These are phyloP conservation scores for Apodemus speciosus DNA, from an alignment of 2,113 vertebrate species.

Conservation along the genomic window DNA sequence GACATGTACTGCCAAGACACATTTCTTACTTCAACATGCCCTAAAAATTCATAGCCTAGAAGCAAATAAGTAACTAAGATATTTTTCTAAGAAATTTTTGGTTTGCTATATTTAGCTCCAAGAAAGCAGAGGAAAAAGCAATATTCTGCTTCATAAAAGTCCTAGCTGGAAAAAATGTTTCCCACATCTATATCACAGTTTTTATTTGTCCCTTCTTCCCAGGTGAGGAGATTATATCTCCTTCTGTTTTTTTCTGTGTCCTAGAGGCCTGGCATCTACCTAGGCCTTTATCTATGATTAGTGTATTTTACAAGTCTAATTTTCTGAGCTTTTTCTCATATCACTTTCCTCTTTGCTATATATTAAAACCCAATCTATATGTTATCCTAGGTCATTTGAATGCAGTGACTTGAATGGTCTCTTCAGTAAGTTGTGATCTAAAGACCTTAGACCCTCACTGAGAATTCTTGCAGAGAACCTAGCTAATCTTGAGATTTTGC, in stretches of 20 bases:
- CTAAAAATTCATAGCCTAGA: conserved; percentile 57
- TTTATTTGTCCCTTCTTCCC: neutral
- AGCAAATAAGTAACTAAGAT: conserved; percentile 57
- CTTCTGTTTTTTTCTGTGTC: neutral
- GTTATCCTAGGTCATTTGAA: neutral
- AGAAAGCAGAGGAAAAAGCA: neutral
- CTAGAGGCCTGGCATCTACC: neutral
- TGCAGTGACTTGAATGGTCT: neutral
- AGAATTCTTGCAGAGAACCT: neutral
- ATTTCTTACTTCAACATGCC: conserved; percentile 45
- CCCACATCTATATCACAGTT: neutral
- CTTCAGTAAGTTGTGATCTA: neutral
- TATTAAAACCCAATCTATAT: neutral
- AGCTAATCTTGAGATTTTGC: neutral
- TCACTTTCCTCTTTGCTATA: neutral
- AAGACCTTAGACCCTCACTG: neutral
- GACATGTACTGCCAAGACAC: conserved; percentile 47
- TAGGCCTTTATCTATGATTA: neutral
- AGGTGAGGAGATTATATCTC: neutral
- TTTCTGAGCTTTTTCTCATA: neutral
- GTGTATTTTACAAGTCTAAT: neutral
- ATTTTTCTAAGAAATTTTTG: conserved; percentile 61
- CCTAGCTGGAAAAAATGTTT: neutral
- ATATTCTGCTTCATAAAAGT: neutral
- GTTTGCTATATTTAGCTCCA: conserved; percentile 30